Base-by-base conservation (phyloP, 1,140 invertebrate genomes). In the Drosophila lowei region DNA sequence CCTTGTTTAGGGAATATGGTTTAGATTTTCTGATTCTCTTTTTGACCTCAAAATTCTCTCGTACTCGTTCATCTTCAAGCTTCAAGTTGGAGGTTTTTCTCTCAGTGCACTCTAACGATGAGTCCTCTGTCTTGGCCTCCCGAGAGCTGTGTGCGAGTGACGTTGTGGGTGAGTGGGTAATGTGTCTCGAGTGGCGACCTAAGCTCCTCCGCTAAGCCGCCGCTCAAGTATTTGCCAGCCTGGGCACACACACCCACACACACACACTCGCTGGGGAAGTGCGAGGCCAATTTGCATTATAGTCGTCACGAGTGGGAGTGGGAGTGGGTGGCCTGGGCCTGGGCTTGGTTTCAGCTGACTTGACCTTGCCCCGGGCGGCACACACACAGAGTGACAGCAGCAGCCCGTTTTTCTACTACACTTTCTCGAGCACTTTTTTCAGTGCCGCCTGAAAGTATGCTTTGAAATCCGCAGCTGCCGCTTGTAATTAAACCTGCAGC, bases 381-480 rank as follows among this genome's bases (percentile, higher is more conserved):
- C 53, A 13, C 34, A 46, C n/a, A 41, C 58, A 13, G 44, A n/a
- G 30, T 16, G 18, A 44, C 8, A 16, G 57, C 41, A 28, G 8
- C 67, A 60, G 81, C 83, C 83, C 64, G 83, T 76, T 88, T 79
- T 68, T 83, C 75, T 80, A 88, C 83, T 88, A 86, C 79, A 76
- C 83, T 88, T 88, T 88, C 83, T 70, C 83, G 66, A 83, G 84
- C 67, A 89, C 84, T 88, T 88, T 88, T 88, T 88, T 83, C 79
- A 59, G 61, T 42, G 72, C 47, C 64, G 79, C 83, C 83, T 64
- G 68, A 88, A 88, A 88, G 83, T 88, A 88, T 88, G 83, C 83
- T 79, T 60, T 77, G 83, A 52, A 74, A 76, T 54, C 70, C 47
- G 25, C 43, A 59, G 55, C 44, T 52, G 70, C 67, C 43, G 64